phyloP scores from a whole-genome alignment of 2,113 vertebrate genomes.

The Mohoua ochrocephala region DNA sequence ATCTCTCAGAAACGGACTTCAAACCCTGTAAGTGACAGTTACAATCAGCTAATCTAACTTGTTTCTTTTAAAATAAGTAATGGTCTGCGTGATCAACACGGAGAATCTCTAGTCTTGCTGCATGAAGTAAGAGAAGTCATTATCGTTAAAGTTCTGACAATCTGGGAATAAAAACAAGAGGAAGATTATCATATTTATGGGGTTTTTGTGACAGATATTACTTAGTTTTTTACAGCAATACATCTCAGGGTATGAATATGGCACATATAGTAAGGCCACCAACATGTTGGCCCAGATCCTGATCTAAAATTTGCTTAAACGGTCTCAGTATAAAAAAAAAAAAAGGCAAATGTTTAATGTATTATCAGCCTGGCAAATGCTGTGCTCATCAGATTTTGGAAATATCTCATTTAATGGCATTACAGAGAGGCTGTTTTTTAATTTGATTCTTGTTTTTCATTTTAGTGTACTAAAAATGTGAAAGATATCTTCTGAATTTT shows the following conservation, averaged over 20 bases:
- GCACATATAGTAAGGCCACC: neutral
- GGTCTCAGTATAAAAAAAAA: neutral
- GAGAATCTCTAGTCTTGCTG: neutral
- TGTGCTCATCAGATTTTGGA: neutral
- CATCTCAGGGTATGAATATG: neutral
- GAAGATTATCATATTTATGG: neutral
- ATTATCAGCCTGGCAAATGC: neutral
- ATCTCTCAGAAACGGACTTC: neutral
- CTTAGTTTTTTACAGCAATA: neutral
- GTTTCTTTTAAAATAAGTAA: neutral
- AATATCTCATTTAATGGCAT: neutral
- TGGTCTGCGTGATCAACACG: neutral
- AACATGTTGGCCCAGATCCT: neutral
- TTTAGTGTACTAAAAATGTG: neutral
- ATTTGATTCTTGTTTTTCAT: neutral
- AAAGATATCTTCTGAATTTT: neutral
- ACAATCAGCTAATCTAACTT: neutral
- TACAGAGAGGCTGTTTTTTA: neutral
- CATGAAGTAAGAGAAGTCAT: neutral
- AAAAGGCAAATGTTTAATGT: neutral
- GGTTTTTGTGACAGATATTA: neutral
- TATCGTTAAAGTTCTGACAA: neutral
- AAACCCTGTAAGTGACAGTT: neutral
- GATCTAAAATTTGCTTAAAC: neutral
- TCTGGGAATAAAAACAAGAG: neutral